Percentiles rank a stretch among this genome's conserved stretches.
Evolutionary conservation across 1,140 invertebrate species (phyloP).

Genomic region (Drosophila sulfurigaster): DNA sequence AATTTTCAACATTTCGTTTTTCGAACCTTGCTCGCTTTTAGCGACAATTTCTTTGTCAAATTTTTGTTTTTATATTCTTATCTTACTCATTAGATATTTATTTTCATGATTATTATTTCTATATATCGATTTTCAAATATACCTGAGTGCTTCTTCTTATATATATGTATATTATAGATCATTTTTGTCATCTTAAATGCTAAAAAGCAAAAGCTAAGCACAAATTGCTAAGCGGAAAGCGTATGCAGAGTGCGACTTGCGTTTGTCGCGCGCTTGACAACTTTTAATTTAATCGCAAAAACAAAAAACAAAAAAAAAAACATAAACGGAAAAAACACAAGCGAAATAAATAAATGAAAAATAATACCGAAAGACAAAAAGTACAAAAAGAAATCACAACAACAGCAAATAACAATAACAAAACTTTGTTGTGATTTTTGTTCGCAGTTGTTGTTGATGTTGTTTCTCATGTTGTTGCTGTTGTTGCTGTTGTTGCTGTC

Average conservation of each 20-base stretch:
- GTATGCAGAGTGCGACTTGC: slow-evolving; percentile 32
- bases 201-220: background rate
- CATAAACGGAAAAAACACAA: background rate
- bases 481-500: slow-evolving; percentile 13
- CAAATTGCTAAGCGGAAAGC: background rate
- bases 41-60: background rate
- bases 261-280: background rate
- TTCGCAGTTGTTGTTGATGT: slow-evolving; percentile 30
- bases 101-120: background rate
- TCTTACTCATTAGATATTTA: background rate
- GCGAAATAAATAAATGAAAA: slow-evolving; percentile 13
- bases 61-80: background rate
- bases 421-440: slow-evolving; percentile 28
- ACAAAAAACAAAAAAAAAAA: slow-evolving; percentile 3
- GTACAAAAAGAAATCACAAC: slow-evolving; percentile 23
- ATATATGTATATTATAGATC: background rate
- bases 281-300: slow-evolving; percentile 20
- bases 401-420: slow-evolving; percentile 28
- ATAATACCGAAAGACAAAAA: slow-evolving; percentile 17
- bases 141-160: background rate
- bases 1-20: too few relatives aligned
- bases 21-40: too few relatives aligned
- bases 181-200: background rate
- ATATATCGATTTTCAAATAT: background rate
- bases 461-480: slow-evolving; percentile 7